These are phyloP conservation scores for Chitala chitala DNA, from an alignment of 2,113 vertebrate species.

Conservation along the genomic window DNA sequence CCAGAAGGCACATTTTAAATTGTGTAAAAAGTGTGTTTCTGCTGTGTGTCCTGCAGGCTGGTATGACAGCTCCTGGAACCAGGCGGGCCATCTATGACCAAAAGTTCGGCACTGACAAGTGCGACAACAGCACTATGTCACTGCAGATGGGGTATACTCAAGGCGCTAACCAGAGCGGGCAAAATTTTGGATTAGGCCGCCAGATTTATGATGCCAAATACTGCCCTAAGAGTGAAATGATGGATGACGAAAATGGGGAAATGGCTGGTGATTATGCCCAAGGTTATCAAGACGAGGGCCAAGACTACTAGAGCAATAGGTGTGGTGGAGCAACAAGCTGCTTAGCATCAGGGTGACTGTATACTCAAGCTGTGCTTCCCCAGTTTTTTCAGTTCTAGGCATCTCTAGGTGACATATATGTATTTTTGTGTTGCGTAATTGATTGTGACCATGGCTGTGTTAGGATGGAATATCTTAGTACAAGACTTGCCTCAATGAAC, in stretches of 20 bases:
- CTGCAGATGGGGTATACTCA: slow-evolving; percentile 90
- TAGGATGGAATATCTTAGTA: background rate
- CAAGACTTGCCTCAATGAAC: background rate
- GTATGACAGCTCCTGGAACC: slow-evolving; percentile 91
- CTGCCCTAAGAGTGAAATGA: slow-evolving; percentile 66
- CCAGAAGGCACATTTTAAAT: too few species aligned
- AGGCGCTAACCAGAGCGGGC: slow-evolving; percentile 84
- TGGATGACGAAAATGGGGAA: slow-evolving; percentile 42
- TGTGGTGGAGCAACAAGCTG: slow-evolving; percentile 39
- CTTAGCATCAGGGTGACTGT: background rate
- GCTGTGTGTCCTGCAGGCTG: slow-evolving; percentile 63
- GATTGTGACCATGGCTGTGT: background rate
- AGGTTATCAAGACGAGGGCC: slow-evolving; percentile 63
- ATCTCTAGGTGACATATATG: slow-evolving; percentile 11
- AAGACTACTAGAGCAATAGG: slow-evolving; percentile 48
- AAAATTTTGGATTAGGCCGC: slow-evolving; percentile 86
- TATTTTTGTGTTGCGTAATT: background rate
- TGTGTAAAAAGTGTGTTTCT: background rate
- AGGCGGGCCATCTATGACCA: slow-evolving; percentile 84
- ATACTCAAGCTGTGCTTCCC: background rate
- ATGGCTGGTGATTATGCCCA: slow-evolving; percentile 36
- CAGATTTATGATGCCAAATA: slow-evolving; percentile 94
- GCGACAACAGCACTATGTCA: slow-evolving; percentile 87
- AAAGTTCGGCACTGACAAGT: slow-evolving; percentile 81
- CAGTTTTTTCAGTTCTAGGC: background rate